Percentiles rank a stretch among this genome's conserved stretches.
These are phyloP conservation scores for Agrypnia vestita DNA, from an alignment of 1,140 invertebrate species.

Conservation along the genomic window DNA sequence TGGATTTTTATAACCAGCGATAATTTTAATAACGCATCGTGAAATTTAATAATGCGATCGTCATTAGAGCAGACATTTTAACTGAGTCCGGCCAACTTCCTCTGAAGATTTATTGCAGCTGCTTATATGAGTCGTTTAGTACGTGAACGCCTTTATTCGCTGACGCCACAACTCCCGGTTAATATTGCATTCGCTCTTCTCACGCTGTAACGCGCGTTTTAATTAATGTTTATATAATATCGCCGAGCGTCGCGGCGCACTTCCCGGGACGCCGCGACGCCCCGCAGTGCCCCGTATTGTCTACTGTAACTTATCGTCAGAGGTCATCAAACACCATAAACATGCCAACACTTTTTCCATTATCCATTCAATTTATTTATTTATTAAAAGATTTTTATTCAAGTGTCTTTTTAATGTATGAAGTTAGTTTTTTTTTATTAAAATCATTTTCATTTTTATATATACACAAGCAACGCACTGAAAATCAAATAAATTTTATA, in stretches of 20 bases:
- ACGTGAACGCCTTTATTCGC: constrained; percentile 40
- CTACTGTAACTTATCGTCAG: constrained; percentile 16
- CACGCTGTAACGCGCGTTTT: constrained; percentile 43
- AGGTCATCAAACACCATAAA: constrained; percentile 36
- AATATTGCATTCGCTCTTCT: constrained; percentile 46
- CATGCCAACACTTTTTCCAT: constrained; percentile 2
- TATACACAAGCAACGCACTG: too few species aligned
- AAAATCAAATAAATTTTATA: too few species aligned
- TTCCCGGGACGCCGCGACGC: constrained; percentile 13
- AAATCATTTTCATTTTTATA: too few species aligned
- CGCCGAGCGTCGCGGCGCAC: constrained; percentile 12
- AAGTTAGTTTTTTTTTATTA: too few species aligned
- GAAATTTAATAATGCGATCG: neutral
- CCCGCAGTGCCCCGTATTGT: constrained; percentile 27
- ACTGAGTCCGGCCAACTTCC: constrained; percentile 13
- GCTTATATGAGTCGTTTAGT: constrained; percentile 27
- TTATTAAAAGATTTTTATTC: too few species aligned
- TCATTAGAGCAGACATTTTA: constrained; percentile 32
- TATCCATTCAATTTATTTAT: too few species aligned
- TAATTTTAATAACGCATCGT: too few species aligned
- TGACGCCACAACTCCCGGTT: constrained; percentile 40
- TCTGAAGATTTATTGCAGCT: constrained; percentile 26
- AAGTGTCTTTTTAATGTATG: too few species aligned
- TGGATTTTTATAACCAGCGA: too few species aligned
- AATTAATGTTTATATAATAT: constrained; percentile 53